Evolutionary conservation across 2,888 invertebrate species (phyloP).

Genomic region (Serrognathus titanus): DNA sequence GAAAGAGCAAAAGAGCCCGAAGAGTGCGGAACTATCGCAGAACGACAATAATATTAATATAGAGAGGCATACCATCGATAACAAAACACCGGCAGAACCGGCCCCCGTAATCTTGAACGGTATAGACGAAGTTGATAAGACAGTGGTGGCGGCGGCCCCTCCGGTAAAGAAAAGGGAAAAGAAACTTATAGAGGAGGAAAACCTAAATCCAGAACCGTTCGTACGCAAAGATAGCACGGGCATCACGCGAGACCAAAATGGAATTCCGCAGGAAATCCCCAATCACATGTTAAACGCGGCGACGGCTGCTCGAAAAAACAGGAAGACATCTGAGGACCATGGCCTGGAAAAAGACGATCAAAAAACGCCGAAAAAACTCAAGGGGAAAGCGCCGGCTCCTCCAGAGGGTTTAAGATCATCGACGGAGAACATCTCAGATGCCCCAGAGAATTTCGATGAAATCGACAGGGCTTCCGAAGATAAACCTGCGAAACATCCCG

Average conservation of each 20-base stretch:
- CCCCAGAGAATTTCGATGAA: conserved; percentile 51
- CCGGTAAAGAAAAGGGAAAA: conserved; percentile 52
- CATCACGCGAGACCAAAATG: conserved; percentile 57
- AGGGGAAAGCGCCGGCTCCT: conserved; percentile 72
- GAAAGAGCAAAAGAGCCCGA: conserved; percentile 39
- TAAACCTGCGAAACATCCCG: conserved; percentile 39
- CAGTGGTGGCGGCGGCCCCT: conserved; percentile 40
- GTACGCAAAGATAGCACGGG: conserved; percentile 54
- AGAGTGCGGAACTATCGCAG: conserved; percentile 43
- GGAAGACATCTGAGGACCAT: conserved; percentile 53
- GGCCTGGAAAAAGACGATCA: conserved; percentile 34
- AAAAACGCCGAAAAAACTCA: conserved; percentile 58
- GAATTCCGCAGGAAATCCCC: conserved; percentile 68
- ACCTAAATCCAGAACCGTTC: conserved; percentile 21
- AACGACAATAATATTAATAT: conserved; percentile 46
- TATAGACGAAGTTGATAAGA: conserved; percentile 54
- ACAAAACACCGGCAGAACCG: conserved; percentile 10
- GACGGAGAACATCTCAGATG: conserved; percentile 39
- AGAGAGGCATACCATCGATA: conserved; percentile 21
- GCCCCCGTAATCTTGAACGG: conserved; percentile 17
- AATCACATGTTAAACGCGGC: conserved; percentile 71
- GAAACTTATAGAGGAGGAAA: conserved; percentile 27
- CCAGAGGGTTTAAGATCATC: conserved; percentile 44
- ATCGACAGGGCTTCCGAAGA: conserved; percentile 51
- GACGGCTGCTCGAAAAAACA: conserved; percentile 64